Evolutionary conservation across 2,797 vertebrate genomes (phyloP), one percentile per base, ranked within the genome.

Genomic region (Yasuhikotakia modesta): DNA sequence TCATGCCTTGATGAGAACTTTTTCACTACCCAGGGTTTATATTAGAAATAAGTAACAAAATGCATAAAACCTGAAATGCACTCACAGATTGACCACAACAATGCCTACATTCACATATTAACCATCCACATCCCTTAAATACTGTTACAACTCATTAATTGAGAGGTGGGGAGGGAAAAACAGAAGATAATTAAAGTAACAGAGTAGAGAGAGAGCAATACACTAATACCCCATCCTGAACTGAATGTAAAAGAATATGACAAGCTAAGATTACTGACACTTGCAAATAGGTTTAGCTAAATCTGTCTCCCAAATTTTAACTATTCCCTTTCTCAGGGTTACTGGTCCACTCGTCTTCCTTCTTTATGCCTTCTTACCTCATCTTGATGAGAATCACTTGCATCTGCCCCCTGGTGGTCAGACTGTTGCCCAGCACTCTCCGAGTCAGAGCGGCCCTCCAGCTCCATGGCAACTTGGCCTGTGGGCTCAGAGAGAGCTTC

Each of bases 351-450:
- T 22, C 66, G 68, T 80, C 68, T 81, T 67, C 78, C 61, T 85
- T 79, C 86, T 84, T 63, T 83, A 77, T 76, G 81, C 73, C 82
- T 81, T 85, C 93, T 92, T 94, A 94, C 93, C 93, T 94, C 92
- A 87, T 94, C 93, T 84, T 88, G 83, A 21, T 76, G 85, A 14
- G 85, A 87, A 82, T 92, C 90, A 3, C 80, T 91, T 85, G 86
- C 86, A 70, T 91, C 92, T 5, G 90, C 90, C 27, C 88, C 89
- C 75, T 89, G 88, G 0, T 91, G 84, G 35, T 86, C 89, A 14
- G 92, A 88, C 83, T 91, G 88, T 55, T 89, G 87, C 83, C 86
- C 78, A 48, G 91, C 83, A 79, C 89, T 89, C 88, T 92, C 90
- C 0, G 90, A 88, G 77, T 91, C 90, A 0, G 90, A 76, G 32